Evolutionary conservation across 2,797 vertebrate genomes (phyloP), one percentile per base, ranked within the genome.

Genomic region (Crax fasciolata): DNA sequence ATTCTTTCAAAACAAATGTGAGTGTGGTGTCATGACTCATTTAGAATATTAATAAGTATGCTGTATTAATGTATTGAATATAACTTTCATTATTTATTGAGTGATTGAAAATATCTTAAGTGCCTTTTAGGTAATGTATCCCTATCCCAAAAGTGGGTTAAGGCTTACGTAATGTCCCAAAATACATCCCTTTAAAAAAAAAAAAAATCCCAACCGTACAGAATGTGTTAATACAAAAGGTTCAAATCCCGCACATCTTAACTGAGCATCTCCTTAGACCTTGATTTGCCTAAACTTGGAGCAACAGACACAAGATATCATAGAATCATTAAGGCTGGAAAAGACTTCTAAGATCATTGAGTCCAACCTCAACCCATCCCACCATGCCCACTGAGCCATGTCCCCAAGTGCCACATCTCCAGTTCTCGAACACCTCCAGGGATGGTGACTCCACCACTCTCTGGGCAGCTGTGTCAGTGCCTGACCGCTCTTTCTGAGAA

Each of bases 41-140:
- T 77, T 92, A 49, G 44, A 74, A 25, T 84, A 87, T 82, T 81
- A 61, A 61, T 59, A 58, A 84, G 4, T 81, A 24, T 1, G 1
- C 32, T 70, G 44, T 57, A 28, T 66, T 76, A 14, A 70, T 79
- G 44, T 83, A 67, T 54, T 79, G 52, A 74, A 67, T 46, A 65
- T 80, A 54, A 57, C 17, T 87, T 87, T 89, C 18, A 54, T 87
- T 87, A 92, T 52, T 55, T 85, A 54, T 25, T 68, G 49, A 89
- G 52, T 77, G 46, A 46, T 23, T 55, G 62, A 66, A 96, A 90
- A 81, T 92, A 79, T 5, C 67, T 63, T 59, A 49, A 79, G 54
- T 71, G 28, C 52, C 44, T 77, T 84, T 82, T 79, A 77, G n/a
- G 63, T 83, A 52, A 25, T 39, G 13, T 91, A 10, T 55, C 39